A percentile compares a stretch with the other conserved stretches of the same genome.
phyloP scores from a whole-genome alignment of 2,888 invertebrate species.

The Ichneumoninae sp. region DNA sequence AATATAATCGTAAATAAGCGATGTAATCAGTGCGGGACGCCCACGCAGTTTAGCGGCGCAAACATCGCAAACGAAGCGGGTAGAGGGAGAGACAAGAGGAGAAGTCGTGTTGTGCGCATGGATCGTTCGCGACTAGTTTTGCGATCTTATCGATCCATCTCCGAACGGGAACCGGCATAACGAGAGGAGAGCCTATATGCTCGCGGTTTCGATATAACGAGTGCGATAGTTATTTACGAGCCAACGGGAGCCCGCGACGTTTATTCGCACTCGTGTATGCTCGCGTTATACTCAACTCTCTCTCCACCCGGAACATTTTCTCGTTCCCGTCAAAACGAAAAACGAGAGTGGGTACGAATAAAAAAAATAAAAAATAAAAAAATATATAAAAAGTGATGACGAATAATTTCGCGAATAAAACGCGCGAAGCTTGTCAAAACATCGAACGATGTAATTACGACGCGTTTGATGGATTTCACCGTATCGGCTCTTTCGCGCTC shows the following conservation, averaged over 20 bases:
- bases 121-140: constrained; percentile 63
- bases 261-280: constrained; percentile 56
- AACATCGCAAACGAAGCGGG: constrained; percentile 46
- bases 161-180: constrained; percentile 4
- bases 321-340: constrained; percentile 24
- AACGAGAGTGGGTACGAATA: background rate
- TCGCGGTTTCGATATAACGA: constrained; percentile 57
- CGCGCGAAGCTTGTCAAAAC: constrained; percentile 29
- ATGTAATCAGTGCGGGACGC: constrained; percentile 61
- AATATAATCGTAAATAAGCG: constrained; percentile 64
- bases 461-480: background rate
- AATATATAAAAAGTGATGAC: constrained; percentile 4
- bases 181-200: constrained; percentile 44
- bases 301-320: constrained; percentile 46
- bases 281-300: constrained; percentile 29
- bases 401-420: constrained; percentile 18
- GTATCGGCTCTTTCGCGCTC: background rate
- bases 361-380: background rate
- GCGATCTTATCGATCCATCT: constrained; percentile 64
- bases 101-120: constrained; percentile 28
- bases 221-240: constrained; percentile 64
- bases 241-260: constrained; percentile 55
- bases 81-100: background rate
- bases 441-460: background rate
- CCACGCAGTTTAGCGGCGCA: constrained; percentile 60